Conservation (phyloP, 2,113 vertebrate species). For the Cinclus cinclus region DNA sequence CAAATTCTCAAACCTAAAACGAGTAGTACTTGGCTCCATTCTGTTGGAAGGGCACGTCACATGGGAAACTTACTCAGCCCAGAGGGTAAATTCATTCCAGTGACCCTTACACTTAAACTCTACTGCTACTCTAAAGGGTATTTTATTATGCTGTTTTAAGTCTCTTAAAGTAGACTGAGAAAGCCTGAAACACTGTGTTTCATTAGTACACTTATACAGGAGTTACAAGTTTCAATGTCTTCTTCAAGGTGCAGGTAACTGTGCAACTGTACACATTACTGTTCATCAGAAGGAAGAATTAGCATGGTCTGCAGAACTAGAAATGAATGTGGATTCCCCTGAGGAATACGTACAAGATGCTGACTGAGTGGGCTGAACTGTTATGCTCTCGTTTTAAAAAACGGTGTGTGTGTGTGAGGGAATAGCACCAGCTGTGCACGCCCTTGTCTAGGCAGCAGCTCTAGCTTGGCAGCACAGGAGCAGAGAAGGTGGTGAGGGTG, state of each 20-base stretch:
- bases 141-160: background rate
- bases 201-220: background rate
- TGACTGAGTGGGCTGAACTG: background rate
- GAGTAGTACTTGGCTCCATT: background rate
- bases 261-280: background rate
- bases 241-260: background rate
- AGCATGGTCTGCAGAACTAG: background rate
- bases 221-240: background rate
- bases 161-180: background rate
- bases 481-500: accelerated
- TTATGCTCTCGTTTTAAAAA: accelerated
- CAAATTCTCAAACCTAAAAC: background rate
- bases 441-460: background rate
- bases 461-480: background rate
- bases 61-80: background rate
- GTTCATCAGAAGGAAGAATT: background rate
- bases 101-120: background rate
- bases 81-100: background rate
- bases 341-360: background rate
- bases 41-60: background rate
- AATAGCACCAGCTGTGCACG: background rate
- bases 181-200: background rate
- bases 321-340: background rate
- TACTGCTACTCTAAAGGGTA: background rate
- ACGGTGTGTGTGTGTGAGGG: background rate